Base-by-base conservation (phyloP, 2,113 vertebrate species). In the Sinocyclocheilus grahami region DNA sequence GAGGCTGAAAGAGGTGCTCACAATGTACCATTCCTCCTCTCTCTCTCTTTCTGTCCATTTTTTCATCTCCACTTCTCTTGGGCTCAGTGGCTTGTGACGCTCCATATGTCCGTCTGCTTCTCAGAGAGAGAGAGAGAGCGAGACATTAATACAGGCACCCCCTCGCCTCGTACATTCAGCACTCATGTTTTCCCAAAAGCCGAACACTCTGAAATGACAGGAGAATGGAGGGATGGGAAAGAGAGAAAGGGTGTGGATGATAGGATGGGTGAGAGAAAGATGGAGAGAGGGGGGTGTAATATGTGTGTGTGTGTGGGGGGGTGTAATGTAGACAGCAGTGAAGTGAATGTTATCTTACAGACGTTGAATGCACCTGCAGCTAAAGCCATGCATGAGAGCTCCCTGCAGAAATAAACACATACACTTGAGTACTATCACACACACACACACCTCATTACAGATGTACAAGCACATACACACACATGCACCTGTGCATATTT, bases 261-360 rank as follows among this genome's bases (percentile, higher is more conserved):
- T 72, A 58, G 69, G 37, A 39, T 3, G 72, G 11, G 18, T 51
- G 55, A 77, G 74, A 69, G 62, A 78, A 65, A 76, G 22, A 77
- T 4, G 22, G 33, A 60, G 62, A 78, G 62, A 27, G 46, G 55
- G 60, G 55, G n/a, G 55, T 60, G 78, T 39, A 69, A 42, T 58
- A 30, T 85, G 46, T 77, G 87, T 75, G 30, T 16, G 24, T 79
- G 77, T 81, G 51, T 79, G 76, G n/a, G n/a, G n/a, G n/a, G n/a
- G 78, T 85, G 83, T 67, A 3, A 27, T 60, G 67, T 30, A 71
- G 63, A 81, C 78, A 81, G 16, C 37, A 81, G 78, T 48, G 62
- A 60, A 87, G 60, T 78, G 20, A 86, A 84, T 67, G 81, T 75
- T 80, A 86, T 88, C 85, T 76, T 85, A 77, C 77, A 88, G 85